Base-by-base conservation (phyloP, 2,888 invertebrate species). In the Rhabditophanes sp. region DNA sequence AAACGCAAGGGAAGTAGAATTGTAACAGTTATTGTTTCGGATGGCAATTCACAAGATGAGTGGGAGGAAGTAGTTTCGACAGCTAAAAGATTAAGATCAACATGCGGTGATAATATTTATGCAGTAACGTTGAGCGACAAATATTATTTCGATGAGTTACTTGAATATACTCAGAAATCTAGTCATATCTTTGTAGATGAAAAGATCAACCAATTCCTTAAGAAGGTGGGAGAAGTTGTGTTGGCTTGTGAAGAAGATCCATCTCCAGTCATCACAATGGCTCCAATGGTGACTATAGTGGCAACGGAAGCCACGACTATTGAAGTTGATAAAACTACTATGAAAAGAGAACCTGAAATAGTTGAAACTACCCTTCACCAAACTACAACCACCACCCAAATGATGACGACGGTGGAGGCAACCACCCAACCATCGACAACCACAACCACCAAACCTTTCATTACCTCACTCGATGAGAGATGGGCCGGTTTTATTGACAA, bases 41-140 rank as follows among this genome's bases (percentile, higher is more conserved):
- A 49, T 30, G 48, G 48, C 12, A 49, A 48, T 36, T 39, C 39
- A 24, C 48, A 48, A 29, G 48, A 48, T 31, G 42, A 39, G 18
- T 48, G 49, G 49, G n/a, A 22, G 6, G 17, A 33, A 6, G 44
- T 45, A 12, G 37, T 44, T 28, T 15, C 11, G 21, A 30, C 45
- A 8, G 39, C 46, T 7, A 33, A 46, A 19, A 40, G 30, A 17
- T 30, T 46, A 16, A 20, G 40, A 12, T 30, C 44, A 4, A 24
- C 39, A 16, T 37, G 41, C n/a, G 29, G 35, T 25, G 50, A 40
- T 18, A n/a, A n/a, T n/a, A 22, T 50, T 7, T 48, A 36, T 30
- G 44, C 50, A 9, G 37, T 48, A n/a, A 50, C 50, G 3, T 28
- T 48, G 29, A 37, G 37, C 16, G 37, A 46, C 21, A 38, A 38